Evolutionary conservation across 2,113 vertebrate species (phyloP).

Genomic region (Hyla sarda): DNA sequence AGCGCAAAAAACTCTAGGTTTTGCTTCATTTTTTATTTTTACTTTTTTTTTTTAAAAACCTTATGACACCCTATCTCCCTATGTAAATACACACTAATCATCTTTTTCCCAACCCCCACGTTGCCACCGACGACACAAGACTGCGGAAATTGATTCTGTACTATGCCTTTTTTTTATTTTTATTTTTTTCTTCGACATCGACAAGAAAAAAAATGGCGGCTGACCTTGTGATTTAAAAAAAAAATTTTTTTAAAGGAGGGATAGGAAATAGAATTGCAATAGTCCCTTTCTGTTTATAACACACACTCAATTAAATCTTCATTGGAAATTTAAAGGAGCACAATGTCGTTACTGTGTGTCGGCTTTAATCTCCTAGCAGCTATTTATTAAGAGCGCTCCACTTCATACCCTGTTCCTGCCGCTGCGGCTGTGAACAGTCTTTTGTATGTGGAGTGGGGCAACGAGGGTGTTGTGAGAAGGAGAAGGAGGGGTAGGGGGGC

Average conservation of each 20-base stretch:
- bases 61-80: too few species aligned
- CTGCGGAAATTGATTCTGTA: neutral
- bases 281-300: neutral
- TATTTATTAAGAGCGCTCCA: conserved; percentile 16
- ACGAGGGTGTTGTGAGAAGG: neutral
- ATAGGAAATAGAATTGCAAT: conserved; percentile 2
- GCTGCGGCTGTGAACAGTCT: neutral
- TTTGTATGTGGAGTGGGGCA: conserved; percentile 26
- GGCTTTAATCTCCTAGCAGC: conserved; percentile 1
- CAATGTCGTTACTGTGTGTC: neutral
- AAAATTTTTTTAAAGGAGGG: conserved; percentile 20
- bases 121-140: too few species aligned
- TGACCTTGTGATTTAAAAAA: conserved; percentile 9
- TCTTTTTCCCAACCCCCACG: too few species aligned
- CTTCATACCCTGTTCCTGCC: neutral
- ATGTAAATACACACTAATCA: too few species aligned
- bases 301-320: conserved; percentile 12
- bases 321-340: neutral
- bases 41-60: too few species aligned
- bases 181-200: neutral
- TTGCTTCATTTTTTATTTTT: too few species aligned
- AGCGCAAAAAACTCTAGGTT: too few species aligned
- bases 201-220: neutral
- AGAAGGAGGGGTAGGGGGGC: neutral
- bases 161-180: too few species aligned